Conservation (phyloP, 2,888 invertebrate genomes). For the Cylloceria caligata region DNA sequence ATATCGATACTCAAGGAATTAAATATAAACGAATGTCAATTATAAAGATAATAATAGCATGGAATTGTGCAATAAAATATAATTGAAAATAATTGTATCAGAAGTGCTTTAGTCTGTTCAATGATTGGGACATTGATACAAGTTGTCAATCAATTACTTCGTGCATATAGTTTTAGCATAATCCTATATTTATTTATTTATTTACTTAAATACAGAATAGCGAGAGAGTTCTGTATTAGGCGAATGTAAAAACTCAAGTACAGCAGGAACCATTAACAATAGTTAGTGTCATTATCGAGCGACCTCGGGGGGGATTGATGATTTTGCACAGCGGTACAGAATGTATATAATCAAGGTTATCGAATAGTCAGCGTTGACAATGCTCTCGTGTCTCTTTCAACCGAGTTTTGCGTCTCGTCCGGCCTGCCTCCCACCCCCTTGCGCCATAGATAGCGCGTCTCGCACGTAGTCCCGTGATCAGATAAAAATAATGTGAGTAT, state of each 20-base stretch:
- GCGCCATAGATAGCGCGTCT: conserved; percentile 38
- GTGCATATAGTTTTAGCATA: not conserved
- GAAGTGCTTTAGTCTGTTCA: not conserved
- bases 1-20: too few relatives aligned
- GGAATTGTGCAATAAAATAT: too few relatives aligned
- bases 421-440: too few relatives aligned
- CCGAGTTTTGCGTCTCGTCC: conserved; percentile 1
- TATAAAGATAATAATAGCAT: not conserved
- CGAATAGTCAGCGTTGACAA: conserved; percentile 29
- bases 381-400: conserved; percentile 21
- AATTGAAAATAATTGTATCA: not conserved
- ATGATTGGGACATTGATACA: not conserved
- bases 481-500: conserved; percentile 53
- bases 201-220: too few relatives aligned
- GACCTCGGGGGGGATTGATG: conserved; percentile 22
- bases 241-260: conserved; percentile 42
- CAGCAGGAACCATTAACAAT: conserved; percentile 48
- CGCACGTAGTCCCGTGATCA: conserved; percentile 54
- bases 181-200: conserved; percentile 1
- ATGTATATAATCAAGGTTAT: conserved; percentile 41
- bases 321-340: conserved; percentile 26
- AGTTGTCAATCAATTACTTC: not conserved
- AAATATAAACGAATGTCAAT: not conserved
- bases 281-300: not conserved
- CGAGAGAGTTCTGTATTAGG: conserved; percentile 34